Evolutionary conservation across 2,888 invertebrate species (phyloP), one percentile per base, ranked within the genome.

Genomic region (Amorpha juglandis): DNA sequence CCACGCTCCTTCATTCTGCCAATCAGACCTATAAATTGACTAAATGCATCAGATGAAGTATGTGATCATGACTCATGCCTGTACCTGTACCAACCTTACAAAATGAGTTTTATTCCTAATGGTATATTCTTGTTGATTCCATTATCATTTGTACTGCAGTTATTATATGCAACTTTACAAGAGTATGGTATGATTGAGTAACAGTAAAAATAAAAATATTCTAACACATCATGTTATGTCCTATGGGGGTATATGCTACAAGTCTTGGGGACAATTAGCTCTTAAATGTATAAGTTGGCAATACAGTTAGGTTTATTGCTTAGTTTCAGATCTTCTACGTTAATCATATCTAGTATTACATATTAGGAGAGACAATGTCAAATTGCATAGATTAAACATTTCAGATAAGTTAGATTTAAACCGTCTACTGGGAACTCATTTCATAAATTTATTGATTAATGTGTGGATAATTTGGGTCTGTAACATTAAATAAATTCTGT

Each of bases 261-360:
- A 58, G 19, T 42, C 16, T 42, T 42, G 42, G 38, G 58, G 58
- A 42, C 58, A 58, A 33, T 52, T 42, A 42, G 16, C 19, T 42
- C 38, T 58, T 42, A 58, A 58, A 58, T 58, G 58, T 58, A 58
- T 11, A 58, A 58, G 42, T 42, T 58, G 58, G 58, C 58, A 58
- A 58, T 58, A 58, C 58, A 58, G 58, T 42, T 42, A 58, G 42
- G 58, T 58, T 58, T 58, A 58, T 58, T 58, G 58, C 58, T 58
- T 58, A 58, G 42, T 19, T 42, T 58, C 58, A 58, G 58, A 58
- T 58, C 58, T 58, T 42, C 16, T 55, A 19, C 9, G 42, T 42
- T 58, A 58, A 9, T 21, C 38, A 58, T 58, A 58, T 42, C 19
- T 58, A 58, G n/a, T 19, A 58, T 50, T 50, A 50, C 19, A 58